These are phyloP conservation scores for Heptascelio sp. DNA, from an alignment of 2,888 invertebrate species.

Conservation along the genomic window DNA sequence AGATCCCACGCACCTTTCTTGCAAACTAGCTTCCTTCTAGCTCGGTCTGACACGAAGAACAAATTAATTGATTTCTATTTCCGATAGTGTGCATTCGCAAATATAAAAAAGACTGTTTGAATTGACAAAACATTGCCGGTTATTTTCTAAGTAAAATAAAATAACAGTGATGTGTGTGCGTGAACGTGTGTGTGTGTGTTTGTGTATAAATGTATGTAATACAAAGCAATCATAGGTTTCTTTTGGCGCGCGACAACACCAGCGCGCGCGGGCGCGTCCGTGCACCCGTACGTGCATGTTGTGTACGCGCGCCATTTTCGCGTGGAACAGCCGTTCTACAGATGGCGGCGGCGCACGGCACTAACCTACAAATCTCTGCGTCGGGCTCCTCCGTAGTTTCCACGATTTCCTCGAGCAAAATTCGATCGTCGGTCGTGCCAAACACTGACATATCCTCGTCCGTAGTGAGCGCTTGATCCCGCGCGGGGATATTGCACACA, in stretches of 20 bases:
- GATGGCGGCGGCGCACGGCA: constrained; percentile 62
- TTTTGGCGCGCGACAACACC: not conserved
- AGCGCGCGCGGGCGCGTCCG: not conserved
- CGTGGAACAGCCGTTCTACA: constrained; percentile 53
- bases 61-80: too few relatives aligned
- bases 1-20: too few relatives aligned
- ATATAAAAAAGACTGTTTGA: too few relatives aligned
- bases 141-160: too few relatives aligned
- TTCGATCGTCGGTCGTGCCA: constrained; percentile 85
- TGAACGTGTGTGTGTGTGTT: too few relatives aligned
- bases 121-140: too few relatives aligned
- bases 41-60: too few relatives aligned
- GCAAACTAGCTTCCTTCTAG: too few relatives aligned
- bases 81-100: too few relatives aligned
- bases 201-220: too few relatives aligned
- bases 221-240: constrained; percentile 13
- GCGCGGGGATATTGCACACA: constrained; percentile 61
- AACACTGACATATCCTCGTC: constrained; percentile 86
- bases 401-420: constrained; percentile 86
- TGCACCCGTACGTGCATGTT: constrained; percentile 41
- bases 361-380: constrained; percentile 82
- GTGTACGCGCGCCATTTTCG: constrained; percentile 65
- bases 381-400: constrained; percentile 85
- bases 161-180: too few relatives aligned
- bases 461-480: constrained; percentile 62